Evolutionary conservation across 2,888 invertebrate species (phyloP).

Genomic region (Perizoma flavofasciatum): DNA sequence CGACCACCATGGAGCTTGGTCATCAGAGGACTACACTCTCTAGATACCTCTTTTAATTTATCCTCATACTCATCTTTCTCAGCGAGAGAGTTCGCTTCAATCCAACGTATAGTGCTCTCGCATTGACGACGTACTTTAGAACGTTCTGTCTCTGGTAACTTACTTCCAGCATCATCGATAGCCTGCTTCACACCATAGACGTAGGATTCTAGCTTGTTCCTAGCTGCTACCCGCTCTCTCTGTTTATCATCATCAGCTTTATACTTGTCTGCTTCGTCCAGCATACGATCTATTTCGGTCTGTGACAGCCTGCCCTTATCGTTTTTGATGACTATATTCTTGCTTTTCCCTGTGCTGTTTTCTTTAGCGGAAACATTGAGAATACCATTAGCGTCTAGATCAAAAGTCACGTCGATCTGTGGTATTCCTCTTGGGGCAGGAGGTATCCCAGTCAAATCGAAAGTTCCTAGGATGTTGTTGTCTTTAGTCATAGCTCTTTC

Average conservation of each 20-base stretch:
- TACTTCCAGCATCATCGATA: conserved; percentile 82
- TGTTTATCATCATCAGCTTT: conserved; percentile 88
- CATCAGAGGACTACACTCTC: conserved; percentile 82
- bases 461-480: conserved; percentile 87
- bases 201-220: conserved; percentile 89
- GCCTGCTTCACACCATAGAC: conserved; percentile 87
- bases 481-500: conserved; percentile 91
- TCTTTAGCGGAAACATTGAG: conserved; percentile 92
- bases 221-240: conserved; percentile 85
- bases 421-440: conserved; percentile 87
- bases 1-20: conserved; percentile 72
- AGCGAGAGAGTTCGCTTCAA: conserved; percentile 86
- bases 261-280: conserved; percentile 89
- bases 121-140: conserved; percentile 75
- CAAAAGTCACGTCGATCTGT: conserved; percentile 88
- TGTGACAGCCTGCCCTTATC: conserved; percentile 92
- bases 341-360: conserved; percentile 86
- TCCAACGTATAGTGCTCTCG: conserved; percentile 85
- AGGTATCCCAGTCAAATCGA: conserved; percentile 87
- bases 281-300: conserved; percentile 93
- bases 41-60: conserved; percentile 64
- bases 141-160: conserved; percentile 85
- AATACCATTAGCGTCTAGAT: conserved; percentile 90
- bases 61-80: conserved; percentile 87
- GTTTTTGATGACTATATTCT: conserved; percentile 91